Evolutionary conservation across 2,797 vertebrate genomes (phyloP), one percentile per base, ranked within the genome.

Genomic region (Spinus pinus): DNA sequence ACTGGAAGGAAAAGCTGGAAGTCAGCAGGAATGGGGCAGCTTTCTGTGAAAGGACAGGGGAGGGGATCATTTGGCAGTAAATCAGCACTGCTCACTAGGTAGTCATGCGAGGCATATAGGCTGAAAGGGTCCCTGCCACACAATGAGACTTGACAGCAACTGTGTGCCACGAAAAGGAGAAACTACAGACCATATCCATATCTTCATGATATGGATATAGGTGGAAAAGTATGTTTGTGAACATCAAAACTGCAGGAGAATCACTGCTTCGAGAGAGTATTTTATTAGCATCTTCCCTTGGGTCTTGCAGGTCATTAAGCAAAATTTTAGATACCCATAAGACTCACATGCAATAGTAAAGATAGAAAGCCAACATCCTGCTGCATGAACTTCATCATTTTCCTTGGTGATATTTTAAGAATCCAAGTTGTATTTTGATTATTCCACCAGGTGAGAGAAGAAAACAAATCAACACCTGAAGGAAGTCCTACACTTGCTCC

Each of bases 151-250:
- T 64, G 39, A n/a, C 64, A 92, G 42, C 50, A 80, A 24, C 35
- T 65, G n/a, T 1, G 12, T 9, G 28, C 19, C 11, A 47, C 4
- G n/a, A 73, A 81, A 66, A 91, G 22, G 6, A 83, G 16, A 50
- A 72, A 65, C 18, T 44, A 72, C 10, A 69, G 47, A 25, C 18
- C 39, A 41, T 41, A 41, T 41, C 39, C 39, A 41, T 41, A 41
- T n/a, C 61, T 58, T 47, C 23, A 39, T 2, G 0, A 27, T 28
- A 66, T 1, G 12, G 39, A 28, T 31, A 25, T 3, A 54, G 35
- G 20, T 58, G 15, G 17, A 47, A 87, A 87, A 90, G n/a, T 5
- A 50, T 4, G 12, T n/a, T 66, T 64, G 31, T 54, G 27, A 47
- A 61, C 3, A 1, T 75, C 67, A 54, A 23, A 88, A 47, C 14